These are phyloP conservation scores for Urophycis tenuis DNA, from an alignment of 2,797 vertebrate genomes.

Conservation along the genomic window DNA sequence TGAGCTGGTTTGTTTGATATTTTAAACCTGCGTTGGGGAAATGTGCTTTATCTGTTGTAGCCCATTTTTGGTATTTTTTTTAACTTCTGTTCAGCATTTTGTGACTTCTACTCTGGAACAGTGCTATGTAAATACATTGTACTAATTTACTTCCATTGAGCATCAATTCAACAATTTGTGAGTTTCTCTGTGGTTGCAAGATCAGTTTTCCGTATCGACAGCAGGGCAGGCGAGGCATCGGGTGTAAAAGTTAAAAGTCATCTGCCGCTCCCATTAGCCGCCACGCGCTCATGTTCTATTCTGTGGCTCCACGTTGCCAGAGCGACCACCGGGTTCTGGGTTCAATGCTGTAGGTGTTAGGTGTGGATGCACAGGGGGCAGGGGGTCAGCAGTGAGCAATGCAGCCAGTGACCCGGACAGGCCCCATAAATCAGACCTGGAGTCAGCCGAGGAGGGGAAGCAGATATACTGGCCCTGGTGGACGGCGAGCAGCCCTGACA, in stretches of 20 bases:
- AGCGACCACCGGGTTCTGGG: slow-evolving; percentile 10
- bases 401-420: slow-evolving; percentile 10
- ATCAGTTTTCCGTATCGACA: not conserved
- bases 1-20: not conserved
- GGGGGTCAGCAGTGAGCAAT: slow-evolving; percentile 21
- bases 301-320: slow-evolving; percentile 20
- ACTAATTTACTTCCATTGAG: not conserved
- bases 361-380: slow-evolving; percentile 6
- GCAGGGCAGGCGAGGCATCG: not conserved
- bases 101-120: not conserved
- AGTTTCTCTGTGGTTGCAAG: not conserved
- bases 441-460: slow-evolving; percentile 11
- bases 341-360: slow-evolving; percentile 17
- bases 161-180: not conserved
- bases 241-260: slow-evolving; percentile 13
- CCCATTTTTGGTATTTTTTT: not conserved
- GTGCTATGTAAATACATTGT: not conserved
- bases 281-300: slow-evolving; percentile 27
- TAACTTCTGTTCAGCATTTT: not conserved
- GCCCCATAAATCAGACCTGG: slow-evolving; percentile 23
- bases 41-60: not conserved
- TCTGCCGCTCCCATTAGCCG: slow-evolving; percentile 13
- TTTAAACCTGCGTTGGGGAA: not conserved
- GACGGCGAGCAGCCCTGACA: not conserved
- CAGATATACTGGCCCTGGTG: slow-evolving; percentile 16